phyloP scores from a whole-genome alignment of 2,888 invertebrate genomes.

The Scaptomyza cyrtandrae region DNA sequence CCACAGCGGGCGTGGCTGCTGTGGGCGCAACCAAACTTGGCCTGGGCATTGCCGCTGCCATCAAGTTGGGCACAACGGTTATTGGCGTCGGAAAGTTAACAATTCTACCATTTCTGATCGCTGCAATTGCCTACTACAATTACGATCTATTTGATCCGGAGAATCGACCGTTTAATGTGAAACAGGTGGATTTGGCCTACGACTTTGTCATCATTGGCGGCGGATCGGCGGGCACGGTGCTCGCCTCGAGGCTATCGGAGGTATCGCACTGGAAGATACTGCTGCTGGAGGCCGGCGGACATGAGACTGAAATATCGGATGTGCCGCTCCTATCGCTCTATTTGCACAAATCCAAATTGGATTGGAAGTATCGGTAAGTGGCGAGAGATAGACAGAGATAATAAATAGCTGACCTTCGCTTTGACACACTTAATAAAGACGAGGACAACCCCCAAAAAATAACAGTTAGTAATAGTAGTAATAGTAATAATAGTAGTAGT shows the following conservation, averaged over 20 bases:
- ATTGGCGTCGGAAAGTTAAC: slow-evolving; percentile 90
- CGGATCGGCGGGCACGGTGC: slow-evolving; percentile 93
- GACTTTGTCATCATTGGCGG: slow-evolving; percentile 94
- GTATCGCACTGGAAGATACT: slow-evolving; percentile 91
- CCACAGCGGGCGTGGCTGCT: slow-evolving; percentile 82
- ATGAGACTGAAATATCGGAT: slow-evolving; percentile 94
- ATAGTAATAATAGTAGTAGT: slow-evolving; percentile 2
- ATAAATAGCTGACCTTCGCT: slow-evolving; percentile 20
- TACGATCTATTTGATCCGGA: slow-evolving; percentile 94
- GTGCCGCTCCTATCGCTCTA: slow-evolving; percentile 94
- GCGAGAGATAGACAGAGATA: background rate
- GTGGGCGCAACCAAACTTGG: slow-evolving; percentile 84
- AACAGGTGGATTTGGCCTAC: slow-evolving; percentile 88
- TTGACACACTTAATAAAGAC: slow-evolving; percentile 35
- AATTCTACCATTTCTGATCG: slow-evolving; percentile 90
- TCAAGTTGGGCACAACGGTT: slow-evolving; percentile 89
- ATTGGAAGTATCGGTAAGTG: slow-evolving; percentile 94
- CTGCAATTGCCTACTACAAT: slow-evolving; percentile 92
- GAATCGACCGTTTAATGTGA: slow-evolving; percentile 90
- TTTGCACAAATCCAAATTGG: slow-evolving; percentile 94
- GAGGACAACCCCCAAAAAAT: slow-evolving; percentile 9
- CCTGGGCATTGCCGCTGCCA: slow-evolving; percentile 86
- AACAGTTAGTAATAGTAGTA: background rate
- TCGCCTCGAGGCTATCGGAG: slow-evolving; percentile 92
- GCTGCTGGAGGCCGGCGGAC: slow-evolving; percentile 93